Percentiles rank a stretch among this genome's conserved stretches.
Conservation (phyloP, 2,888 invertebrate genomes). For the Tricholauxania praeusta region DNA sequence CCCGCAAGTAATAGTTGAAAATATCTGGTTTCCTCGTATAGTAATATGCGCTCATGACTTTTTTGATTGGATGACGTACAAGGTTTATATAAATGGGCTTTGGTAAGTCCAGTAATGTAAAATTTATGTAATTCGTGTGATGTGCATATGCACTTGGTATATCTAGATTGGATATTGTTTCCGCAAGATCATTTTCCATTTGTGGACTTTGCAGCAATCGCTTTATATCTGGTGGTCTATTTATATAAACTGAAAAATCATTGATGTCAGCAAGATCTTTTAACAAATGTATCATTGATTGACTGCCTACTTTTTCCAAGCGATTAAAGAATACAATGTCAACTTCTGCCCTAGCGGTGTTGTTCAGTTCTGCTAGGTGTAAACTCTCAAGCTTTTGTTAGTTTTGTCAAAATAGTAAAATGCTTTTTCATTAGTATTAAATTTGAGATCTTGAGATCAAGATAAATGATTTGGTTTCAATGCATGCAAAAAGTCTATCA, state of each 20-base stretch:
- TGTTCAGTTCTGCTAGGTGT: constrained; percentile 70
- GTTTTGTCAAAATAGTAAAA: too few species aligned
- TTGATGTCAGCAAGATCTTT: constrained; percentile 73
- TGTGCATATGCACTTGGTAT: constrained; percentile 85
- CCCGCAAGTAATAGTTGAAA: too few species aligned
- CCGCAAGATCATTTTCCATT: constrained; percentile 70
- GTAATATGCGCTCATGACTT: constrained; percentile 89
- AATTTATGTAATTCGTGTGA: constrained; percentile 89
- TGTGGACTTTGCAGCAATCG: not conserved
- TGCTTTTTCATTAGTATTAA: too few species aligned
- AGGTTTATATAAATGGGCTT: constrained; percentile 88
- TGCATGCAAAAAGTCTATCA: too few species aligned
- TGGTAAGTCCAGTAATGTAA: constrained; percentile 80
- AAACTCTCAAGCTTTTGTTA: constrained; percentile 7
- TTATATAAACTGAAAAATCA: constrained; percentile 79
- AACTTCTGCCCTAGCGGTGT: constrained; percentile 77
- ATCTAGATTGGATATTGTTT: constrained; percentile 73
- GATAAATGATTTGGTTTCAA: too few species aligned
- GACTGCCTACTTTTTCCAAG: constrained; percentile 87
- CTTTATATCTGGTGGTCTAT: not conserved
- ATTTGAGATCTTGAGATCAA: too few species aligned
- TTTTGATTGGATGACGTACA: constrained; percentile 86
- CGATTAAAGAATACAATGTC: constrained; percentile 85
- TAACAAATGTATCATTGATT: constrained; percentile 86
- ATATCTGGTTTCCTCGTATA: constrained; percentile 86